Conservation (phyloP, 2,888 invertebrate genomes). For the Taenaris catops region DNA sequence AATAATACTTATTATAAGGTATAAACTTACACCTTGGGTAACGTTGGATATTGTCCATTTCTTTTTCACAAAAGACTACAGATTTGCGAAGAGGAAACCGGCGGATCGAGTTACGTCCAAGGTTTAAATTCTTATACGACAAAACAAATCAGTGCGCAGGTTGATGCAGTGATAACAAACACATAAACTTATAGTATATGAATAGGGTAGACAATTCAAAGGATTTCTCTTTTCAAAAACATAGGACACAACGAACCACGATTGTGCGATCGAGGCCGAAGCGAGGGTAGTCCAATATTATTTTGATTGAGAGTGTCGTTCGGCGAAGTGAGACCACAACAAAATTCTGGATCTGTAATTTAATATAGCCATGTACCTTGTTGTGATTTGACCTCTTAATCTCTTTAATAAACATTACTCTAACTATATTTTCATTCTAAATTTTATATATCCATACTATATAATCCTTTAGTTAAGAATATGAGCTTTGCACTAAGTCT, state of each 20-base stretch:
- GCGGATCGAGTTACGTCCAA: conserved; percentile 11
- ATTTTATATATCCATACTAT: no score
- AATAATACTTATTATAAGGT: conserved; percentile 4
- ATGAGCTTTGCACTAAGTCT: no score
- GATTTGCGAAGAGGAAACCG: conserved; percentile 8
- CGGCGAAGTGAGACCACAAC: conserved; percentile 91
- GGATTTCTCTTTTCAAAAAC: conserved; percentile 78
- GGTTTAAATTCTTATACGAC: conserved; percentile 10
- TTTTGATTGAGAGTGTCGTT: conserved; percentile 85
- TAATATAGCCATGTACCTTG: conserved; percentile 18
- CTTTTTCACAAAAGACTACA: no score
- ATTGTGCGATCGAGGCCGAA: conserved; percentile 78
- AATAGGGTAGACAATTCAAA: conserved; percentile 28
- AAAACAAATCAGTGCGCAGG: conserved; percentile 14
- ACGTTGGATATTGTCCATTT: no score
- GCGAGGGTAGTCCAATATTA: conserved; percentile 71
- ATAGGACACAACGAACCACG: conserved; percentile 81
- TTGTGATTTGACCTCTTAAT: conserved; percentile 1
- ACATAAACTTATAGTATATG: conserved; percentile 15
- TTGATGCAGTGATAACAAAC: conserved; percentile 17
- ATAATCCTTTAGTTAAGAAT: no score
- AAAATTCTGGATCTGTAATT: conserved; percentile 93
- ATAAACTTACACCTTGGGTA: conserved; percentile 9
- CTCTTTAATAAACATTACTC: no score
- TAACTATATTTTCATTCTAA: no score